Conservation (phyloP, 2,797 vertebrate species). For the Bryconaethiops microstoma region DNA sequence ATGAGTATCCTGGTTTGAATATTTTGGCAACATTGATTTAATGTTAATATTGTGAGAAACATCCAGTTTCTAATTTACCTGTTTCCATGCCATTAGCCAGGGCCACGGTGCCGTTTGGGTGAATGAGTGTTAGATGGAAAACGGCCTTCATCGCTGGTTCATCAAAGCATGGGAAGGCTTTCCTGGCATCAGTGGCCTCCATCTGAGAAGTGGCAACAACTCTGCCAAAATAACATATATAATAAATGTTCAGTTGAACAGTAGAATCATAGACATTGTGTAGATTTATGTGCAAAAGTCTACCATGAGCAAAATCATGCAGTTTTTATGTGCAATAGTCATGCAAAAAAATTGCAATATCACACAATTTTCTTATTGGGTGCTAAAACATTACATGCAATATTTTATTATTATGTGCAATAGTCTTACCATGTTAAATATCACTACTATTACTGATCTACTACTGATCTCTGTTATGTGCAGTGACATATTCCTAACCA, state of each 20-base stretch:
- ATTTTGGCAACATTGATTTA: background rate
- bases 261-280: background rate
- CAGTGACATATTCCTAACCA: no score
- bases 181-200: constrained; percentile 87
- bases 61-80: constrained; percentile 66
- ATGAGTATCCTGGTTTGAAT: no score
- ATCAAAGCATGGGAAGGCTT: constrained; percentile 75
- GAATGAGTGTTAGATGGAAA: constrained; percentile 82
- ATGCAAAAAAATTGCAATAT: no score
- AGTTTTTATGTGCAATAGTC: no score
- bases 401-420: no score
- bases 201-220: constrained; percentile 93
- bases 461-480: no score
- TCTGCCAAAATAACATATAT: constrained; percentile 65
- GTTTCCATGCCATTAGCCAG: constrained; percentile 83
- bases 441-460: no score
- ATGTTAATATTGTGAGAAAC: background rate
- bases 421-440: no score
- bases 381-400: no score
- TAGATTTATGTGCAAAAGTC: no score
- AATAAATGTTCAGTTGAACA: constrained; percentile 17
- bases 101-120: constrained; percentile 62
- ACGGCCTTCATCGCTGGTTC: constrained; percentile 85
- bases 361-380: no score
- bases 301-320: no score